phyloP scores from a whole-genome alignment of 2,797 vertebrate species.

The Pangasius macronema region DNA sequence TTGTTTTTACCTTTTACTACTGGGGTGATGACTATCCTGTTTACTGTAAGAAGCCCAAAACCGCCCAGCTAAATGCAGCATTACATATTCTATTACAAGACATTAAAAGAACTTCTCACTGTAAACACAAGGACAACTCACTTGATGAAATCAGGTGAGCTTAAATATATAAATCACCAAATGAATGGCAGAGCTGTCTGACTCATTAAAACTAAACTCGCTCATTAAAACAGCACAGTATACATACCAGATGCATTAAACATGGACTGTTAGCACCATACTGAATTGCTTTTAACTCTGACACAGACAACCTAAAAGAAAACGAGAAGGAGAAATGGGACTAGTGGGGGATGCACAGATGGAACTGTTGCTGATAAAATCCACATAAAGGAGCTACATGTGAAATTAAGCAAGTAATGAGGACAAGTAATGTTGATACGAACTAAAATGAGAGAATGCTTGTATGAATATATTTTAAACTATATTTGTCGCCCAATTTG shows the following conservation, averaged over 20 bases:
- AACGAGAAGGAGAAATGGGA: background rate
- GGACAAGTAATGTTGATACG: background rate
- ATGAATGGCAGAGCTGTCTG: background rate
- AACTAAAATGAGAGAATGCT: background rate
- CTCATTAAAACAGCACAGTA: conserved; percentile 21
- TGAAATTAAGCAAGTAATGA: background rate
- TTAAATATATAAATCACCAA: conserved; percentile 18
- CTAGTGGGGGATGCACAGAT: background rate
- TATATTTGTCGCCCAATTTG: background rate
- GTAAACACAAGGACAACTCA: conserved; percentile 21
- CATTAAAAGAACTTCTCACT: conserved; percentile 25
- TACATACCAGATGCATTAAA: conserved; percentile 33
- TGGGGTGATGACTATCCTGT: conserved; percentile 32
- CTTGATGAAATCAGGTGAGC: background rate
- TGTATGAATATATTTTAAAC: background rate
- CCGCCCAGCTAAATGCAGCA: conserved; percentile 40
- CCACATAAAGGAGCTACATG: conserved; percentile 24
- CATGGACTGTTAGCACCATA: background rate
- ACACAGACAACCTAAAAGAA: too few species aligned
- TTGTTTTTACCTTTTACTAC: conserved; percentile 27
- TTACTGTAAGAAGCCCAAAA: conserved; percentile 38
- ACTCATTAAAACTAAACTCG: background rate
- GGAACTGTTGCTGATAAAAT: conserved; percentile 26
- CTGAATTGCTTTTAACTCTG: background rate
- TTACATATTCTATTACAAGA: conserved; percentile 30